Conservation (phyloP, 2,797 vertebrate genomes). For the Rhinatrema bivittatum region DNA sequence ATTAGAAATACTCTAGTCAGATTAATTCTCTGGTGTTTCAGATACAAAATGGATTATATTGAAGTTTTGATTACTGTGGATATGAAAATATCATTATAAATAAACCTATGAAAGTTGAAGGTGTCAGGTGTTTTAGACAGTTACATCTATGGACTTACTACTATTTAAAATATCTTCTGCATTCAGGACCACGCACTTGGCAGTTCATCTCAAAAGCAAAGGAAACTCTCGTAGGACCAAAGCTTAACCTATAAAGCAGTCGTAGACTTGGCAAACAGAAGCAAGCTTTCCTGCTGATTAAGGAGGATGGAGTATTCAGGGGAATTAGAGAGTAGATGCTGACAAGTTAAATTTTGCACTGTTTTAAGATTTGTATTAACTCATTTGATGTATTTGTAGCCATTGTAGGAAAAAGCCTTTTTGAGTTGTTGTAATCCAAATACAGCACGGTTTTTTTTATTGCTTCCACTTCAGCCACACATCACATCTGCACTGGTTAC, state of each 20-base stretch:
- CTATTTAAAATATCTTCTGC: slow-evolving; percentile 10
- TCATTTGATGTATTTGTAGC: slow-evolving; percentile 15
- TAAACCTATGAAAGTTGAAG: background rate
- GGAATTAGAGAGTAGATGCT: slow-evolving; percentile 21
- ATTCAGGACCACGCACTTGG: slow-evolving; percentile 24
- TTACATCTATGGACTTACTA: background rate
- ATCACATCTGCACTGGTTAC: background rate
- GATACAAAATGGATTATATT: no score
- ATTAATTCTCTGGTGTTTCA: no score
- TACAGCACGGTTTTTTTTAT: background rate
- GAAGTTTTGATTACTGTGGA: no score
- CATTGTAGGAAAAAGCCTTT: background rate
- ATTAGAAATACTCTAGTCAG: no score
- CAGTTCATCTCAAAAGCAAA: slow-evolving; percentile 10
- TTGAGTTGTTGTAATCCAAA: slow-evolving; percentile 13
- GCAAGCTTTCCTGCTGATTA: slow-evolving; percentile 27
- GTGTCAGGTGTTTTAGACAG: slow-evolving; percentile 1
- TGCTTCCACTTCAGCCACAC: background rate
- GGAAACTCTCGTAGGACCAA: slow-evolving; percentile 18
- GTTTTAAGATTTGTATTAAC: no score
- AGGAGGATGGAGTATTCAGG: slow-evolving; percentile 8
- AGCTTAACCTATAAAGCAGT: slow-evolving; percentile 32
- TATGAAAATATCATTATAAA: background rate
- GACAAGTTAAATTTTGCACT: slow-evolving; percentile 12
- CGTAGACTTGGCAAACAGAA: slow-evolving; percentile 25